Percentiles rank a stretch among this genome's conserved stretches.
phyloP scores from a whole-genome alignment of 2,113 vertebrate species.

The Silurus asotus region DNA sequence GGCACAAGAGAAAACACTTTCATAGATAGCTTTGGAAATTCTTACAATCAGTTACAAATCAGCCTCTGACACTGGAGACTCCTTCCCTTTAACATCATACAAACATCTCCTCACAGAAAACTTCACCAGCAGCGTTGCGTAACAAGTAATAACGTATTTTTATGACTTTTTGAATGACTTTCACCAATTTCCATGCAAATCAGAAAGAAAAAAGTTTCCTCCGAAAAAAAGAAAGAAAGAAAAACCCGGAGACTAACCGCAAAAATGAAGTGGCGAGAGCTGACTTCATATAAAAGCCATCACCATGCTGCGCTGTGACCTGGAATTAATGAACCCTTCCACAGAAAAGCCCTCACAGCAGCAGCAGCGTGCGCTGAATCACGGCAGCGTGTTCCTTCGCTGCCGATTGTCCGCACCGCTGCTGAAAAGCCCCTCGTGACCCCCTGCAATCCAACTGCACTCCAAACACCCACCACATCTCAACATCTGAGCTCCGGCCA shows the following conservation, averaged over 20 bases:
- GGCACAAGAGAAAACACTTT: too few relatives aligned
- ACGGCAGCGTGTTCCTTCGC: not conserved
- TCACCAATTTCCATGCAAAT: not conserved
- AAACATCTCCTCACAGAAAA: too few relatives aligned
- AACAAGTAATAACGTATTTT: not conserved
- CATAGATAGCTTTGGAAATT: too few relatives aligned
- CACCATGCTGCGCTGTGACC: not conserved
- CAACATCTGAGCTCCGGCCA: slow-evolving; percentile 4
- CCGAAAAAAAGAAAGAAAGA: too few relatives aligned
- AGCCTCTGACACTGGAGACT: too few relatives aligned
- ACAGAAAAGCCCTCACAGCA: not conserved
- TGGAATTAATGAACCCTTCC: not conserved
- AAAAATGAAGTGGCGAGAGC: not conserved
- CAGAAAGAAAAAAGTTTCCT: not conserved
- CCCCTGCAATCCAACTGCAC: not conserved
- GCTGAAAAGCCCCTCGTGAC: not conserved
- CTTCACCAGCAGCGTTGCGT: not conserved
- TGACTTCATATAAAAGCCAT: not conserved
- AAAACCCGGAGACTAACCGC: not conserved
- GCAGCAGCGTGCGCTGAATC: not conserved
- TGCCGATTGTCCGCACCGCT: not conserved
- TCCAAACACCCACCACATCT: slow-evolving; percentile 12
- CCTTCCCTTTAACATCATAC: too few relatives aligned
- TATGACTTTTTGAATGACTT: not conserved
- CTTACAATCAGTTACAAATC: too few relatives aligned